Percentiles rank a stretch among this genome's conserved stretches.
Conservation (phyloP, 2,888 invertebrate genomes). For the Phalera bucephala region DNA sequence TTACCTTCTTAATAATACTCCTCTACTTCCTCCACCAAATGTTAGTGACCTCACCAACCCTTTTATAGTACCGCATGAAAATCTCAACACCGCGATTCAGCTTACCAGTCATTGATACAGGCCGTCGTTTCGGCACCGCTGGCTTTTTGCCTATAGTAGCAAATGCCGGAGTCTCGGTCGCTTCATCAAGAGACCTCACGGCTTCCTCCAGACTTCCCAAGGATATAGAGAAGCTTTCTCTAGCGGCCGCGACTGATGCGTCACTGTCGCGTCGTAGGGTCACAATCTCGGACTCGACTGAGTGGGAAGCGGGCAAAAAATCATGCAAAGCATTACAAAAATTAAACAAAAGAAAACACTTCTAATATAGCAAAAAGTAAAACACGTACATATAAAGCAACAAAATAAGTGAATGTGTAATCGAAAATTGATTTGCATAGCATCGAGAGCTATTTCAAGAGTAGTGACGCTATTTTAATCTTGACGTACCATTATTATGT, state of each 20-base stretch:
- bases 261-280: constrained; percentile 79
- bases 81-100: constrained; percentile 1
- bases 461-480: no score
- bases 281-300: constrained; percentile 79
- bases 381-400: no score
- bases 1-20: no score
- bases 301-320: constrained; percentile 16
- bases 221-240: constrained; percentile 75
- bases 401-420: no score
- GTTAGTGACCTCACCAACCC: no score
- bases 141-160: constrained; percentile 78
- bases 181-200: constrained; percentile 69
- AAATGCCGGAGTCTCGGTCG: constrained; percentile 63
- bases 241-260: constrained; percentile 66
- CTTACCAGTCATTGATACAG: constrained; percentile 85
- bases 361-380: no score
- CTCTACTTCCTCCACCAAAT: no score
- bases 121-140: constrained; percentile 79
- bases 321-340: constrained; percentile 53
- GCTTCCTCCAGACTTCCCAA: constrained; percentile 76
- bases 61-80: no score
- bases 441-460: no score
- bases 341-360: constrained; percentile 17
- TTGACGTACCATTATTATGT: no score
- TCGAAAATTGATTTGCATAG: no score